Conservation (phyloP, 2,888 invertebrate species). For the Xiphydria camelus region DNA sequence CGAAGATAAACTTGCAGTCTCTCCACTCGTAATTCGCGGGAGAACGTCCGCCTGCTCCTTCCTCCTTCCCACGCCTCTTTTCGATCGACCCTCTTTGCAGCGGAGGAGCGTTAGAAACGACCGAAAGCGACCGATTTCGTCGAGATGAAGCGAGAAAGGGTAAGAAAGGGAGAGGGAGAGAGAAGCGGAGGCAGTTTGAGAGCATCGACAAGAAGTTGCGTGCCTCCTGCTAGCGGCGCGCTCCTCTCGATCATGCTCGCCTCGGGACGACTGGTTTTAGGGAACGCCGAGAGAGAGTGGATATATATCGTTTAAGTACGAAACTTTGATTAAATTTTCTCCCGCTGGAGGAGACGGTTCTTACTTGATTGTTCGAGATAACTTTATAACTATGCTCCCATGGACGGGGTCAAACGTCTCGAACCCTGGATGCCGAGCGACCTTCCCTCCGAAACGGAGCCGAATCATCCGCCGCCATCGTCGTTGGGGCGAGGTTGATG, state of each 20-base stretch:
- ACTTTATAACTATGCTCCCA: slow-evolving; percentile 25
- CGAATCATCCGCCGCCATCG: too few species aligned
- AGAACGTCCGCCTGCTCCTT: too few species aligned
- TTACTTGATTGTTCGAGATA: slow-evolving; percentile 34
- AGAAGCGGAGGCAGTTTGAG: background rate
- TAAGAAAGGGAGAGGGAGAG: background rate
- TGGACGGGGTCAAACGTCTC: slow-evolving; percentile 12
- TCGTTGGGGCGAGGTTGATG: too few species aligned
- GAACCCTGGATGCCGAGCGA: too few species aligned
- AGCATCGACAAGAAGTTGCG: background rate
- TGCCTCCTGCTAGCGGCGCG: background rate
- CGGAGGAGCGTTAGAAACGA: background rate
- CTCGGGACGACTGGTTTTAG: background rate
- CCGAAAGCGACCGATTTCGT: too few species aligned
- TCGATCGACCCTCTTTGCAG: background rate
- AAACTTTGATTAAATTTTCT: slow-evolving; percentile 37
- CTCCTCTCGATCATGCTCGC: background rate
- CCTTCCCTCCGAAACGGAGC: too few species aligned
- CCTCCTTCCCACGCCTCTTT: too few species aligned
- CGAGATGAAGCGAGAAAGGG: background rate
- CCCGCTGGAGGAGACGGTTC: slow-evolving; percentile 29
- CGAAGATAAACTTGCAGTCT: too few species aligned
- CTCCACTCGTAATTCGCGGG: too few species aligned
- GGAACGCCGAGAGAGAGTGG: background rate
- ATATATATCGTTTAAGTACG: slow-evolving; percentile 19